These are phyloP conservation scores for Oxyura jamaicensis DNA, from an alignment of 2,113 vertebrate genomes.

Conservation along the genomic window DNA sequence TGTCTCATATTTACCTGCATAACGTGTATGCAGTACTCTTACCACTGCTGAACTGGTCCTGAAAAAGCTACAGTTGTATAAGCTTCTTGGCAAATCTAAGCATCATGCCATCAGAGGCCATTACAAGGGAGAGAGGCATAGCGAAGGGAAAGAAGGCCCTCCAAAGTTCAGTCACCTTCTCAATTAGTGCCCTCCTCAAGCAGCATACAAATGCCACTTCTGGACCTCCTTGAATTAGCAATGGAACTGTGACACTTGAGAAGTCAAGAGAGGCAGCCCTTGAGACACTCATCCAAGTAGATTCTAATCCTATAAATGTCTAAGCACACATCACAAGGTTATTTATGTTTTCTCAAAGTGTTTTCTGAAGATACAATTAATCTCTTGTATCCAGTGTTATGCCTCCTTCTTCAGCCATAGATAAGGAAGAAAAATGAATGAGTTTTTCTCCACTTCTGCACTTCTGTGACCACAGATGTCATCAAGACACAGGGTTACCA, in stretches of 20 bases:
- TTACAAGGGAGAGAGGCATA: neutral
- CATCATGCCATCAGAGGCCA: neutral
- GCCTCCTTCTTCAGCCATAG: neutral
- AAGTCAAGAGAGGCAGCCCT: neutral
- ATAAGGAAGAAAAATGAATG: neutral
- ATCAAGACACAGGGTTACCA: neutral
- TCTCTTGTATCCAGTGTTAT: neutral
- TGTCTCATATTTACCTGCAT: neutral
- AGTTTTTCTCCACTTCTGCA: neutral
- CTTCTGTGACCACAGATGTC: neutral
- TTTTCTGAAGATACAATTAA: neutral
- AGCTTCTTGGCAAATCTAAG: neutral
- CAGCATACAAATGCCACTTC: neutral
- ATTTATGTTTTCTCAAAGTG: neutral
- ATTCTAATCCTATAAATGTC: neutral
- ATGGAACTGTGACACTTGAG: neutral
- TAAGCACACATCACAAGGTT: neutral
- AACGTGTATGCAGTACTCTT: fast-evolving
- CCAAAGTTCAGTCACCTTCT: neutral
- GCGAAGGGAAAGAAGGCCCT: neutral
- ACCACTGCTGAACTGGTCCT: neutral
- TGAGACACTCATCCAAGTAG: neutral
- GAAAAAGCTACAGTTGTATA: neutral
- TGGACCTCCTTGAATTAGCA: neutral
- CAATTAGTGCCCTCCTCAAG: neutral